A percentile compares a stretch with the other conserved stretches of the same genome.
These are phyloP conservation scores for Balearica regulorum DNA, from an alignment of 2,797 vertebrate species.

Conservation along the genomic window DNA sequence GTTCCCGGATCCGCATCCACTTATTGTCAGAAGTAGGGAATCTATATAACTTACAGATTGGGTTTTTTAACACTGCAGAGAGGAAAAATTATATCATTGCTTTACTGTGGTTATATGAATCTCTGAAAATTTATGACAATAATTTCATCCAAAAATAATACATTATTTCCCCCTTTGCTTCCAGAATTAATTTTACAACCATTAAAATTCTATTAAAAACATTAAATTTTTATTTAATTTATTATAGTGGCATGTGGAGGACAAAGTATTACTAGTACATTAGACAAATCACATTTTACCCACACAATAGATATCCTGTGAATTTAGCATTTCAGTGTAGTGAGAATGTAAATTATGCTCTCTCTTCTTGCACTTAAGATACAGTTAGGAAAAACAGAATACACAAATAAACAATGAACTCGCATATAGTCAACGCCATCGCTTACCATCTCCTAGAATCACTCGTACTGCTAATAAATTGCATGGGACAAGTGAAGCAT, in stretches of 20 bases:
- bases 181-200: neutral
- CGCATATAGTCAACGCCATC: neutral
- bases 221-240: neutral
- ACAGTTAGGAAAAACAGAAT: neutral
- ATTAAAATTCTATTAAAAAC: neutral
- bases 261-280: neutral
- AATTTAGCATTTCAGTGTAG: neutral
- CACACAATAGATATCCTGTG: neutral
- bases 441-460: neutral
- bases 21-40: constrained; percentile 94
- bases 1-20: constrained; percentile 93
- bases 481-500: neutral
- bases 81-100: neutral
- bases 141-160: neutral
- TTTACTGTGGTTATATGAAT: neutral
- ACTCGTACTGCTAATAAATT: neutral
- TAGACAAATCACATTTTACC: neutral
- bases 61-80: constrained; percentile 88
- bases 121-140: neutral
- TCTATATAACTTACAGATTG: constrained; percentile 91
- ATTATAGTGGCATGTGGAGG: neutral
- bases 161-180: neutral
- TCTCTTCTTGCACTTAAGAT: neutral
- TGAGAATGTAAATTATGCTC: neutral
- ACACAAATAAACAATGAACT: neutral